These are phyloP conservation scores for Aplysina aerophoba DNA, from an alignment of 37 sponge, comb jelly and placozoan genomes.

Conservation along the genomic window DNA sequence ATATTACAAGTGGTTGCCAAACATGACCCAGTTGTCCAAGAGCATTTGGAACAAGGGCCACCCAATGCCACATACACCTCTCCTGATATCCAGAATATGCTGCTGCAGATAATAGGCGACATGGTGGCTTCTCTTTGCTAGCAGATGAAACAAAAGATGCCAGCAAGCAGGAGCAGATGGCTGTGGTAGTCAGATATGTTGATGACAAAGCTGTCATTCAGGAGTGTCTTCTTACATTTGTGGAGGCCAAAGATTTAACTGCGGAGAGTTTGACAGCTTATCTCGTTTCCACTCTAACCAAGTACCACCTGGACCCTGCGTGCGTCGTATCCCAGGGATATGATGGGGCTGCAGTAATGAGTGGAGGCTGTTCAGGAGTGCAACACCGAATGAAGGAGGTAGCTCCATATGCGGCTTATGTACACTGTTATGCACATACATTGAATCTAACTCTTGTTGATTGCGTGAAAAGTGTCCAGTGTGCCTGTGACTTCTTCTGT, in stretches of 20 bases:
- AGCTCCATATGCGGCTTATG: constrained; percentile 63
- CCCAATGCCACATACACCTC: constrained; percentile 76
- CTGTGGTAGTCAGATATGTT: constrained; percentile 75
- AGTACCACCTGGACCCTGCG: constrained; percentile 41
- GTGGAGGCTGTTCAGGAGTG: constrained; percentile 68
- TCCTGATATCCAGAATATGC: constrained; percentile 69
- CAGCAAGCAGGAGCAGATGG: constrained; percentile 65
- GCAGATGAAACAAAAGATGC: constrained; percentile 74
- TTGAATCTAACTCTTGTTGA: constrained; percentile 45
- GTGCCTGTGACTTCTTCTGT: constrained; percentile 56
- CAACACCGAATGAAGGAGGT: constrained; percentile 48
- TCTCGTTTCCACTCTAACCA: constrained; percentile 52
- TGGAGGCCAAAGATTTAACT: constrained; percentile 50
- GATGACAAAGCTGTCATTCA: constrained; percentile 51
- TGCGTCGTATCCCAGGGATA: constrained; percentile 65
- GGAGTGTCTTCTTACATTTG: constrained; percentile 62
- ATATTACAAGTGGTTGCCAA: constrained; percentile 58
- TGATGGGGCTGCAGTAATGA: constrained; percentile 81
- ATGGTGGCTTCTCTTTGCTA: constrained; percentile 51
- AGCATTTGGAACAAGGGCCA: constrained; percentile 41
- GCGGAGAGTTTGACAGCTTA: constrained; percentile 58
- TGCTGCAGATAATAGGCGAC: constrained; percentile 65
- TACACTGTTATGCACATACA: constrained; percentile 69
- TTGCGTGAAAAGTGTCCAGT: constrained; percentile 12
- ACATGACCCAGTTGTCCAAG: constrained; percentile 58